Conservation (phyloP, 2,113 vertebrate genomes). For the Cercocebus atys region DNA sequence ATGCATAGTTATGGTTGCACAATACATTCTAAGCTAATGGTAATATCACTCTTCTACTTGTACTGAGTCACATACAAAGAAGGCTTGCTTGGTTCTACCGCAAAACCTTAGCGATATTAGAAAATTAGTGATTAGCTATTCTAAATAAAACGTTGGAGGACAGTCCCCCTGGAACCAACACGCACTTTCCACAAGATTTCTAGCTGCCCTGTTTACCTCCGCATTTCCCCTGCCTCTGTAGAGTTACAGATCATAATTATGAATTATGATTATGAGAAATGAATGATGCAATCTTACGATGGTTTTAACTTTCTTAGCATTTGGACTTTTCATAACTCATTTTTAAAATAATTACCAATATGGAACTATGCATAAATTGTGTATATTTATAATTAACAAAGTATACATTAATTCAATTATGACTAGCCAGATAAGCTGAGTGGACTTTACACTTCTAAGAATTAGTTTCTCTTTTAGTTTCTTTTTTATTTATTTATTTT, state of each 20-base stretch:
- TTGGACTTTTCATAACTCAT: neutral
- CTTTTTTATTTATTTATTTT: neutral
- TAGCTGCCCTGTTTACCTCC: neutral
- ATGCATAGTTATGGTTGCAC: neutral
- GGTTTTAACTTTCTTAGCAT: neutral
- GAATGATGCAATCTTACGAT: neutral
- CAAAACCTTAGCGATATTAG: neutral
- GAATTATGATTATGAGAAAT: neutral
- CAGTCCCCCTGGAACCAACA: accelerated
- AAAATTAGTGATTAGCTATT: too few species aligned
- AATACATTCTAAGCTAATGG: neutral
- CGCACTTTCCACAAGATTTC: neutral
- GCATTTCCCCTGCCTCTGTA: neutral
- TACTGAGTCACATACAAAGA: neutral
- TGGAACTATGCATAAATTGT: neutral
- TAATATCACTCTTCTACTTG: too few species aligned
- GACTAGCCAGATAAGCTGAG: neutral
- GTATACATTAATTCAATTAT: neutral
- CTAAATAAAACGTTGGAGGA: neutral
- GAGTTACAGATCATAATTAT: neutral
- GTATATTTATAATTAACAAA: neutral
- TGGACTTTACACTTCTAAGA: conserved; percentile 8
- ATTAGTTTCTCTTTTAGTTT: neutral
- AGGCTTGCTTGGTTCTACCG: neutral
- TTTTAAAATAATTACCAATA: neutral